Conservation (phyloP, 2,113 vertebrate species). For the Holacanthus passer region DNA sequence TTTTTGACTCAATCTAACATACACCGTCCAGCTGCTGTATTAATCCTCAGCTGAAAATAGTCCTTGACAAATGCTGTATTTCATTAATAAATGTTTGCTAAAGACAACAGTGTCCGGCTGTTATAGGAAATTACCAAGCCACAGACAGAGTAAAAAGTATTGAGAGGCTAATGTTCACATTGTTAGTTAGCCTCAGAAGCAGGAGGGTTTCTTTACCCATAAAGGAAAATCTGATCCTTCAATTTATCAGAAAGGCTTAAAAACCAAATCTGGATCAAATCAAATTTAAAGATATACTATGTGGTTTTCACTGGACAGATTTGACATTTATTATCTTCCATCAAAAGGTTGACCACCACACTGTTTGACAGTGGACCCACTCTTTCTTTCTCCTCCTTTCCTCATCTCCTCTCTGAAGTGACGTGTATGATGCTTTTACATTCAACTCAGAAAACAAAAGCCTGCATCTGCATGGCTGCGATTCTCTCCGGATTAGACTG, state of each 20-base stretch:
- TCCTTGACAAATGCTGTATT: too few relatives aligned
- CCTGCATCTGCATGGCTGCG: neutral
- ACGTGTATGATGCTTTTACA: neutral
- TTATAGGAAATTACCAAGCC: neutral
- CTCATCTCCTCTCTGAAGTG: neutral
- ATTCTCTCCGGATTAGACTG: conserved; percentile 21
- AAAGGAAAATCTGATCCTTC: neutral
- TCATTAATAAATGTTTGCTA: neutral
- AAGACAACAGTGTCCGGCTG: neutral
- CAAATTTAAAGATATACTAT: neutral
- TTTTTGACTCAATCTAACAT: neutral
- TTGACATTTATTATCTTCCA: neutral
- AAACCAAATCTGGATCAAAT: neutral
- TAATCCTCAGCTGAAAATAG: neutral
- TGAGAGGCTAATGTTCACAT: neutral
- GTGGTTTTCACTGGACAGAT: neutral
- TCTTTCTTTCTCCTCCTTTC: neutral
- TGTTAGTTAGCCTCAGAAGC: neutral
- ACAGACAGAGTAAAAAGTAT: neutral
- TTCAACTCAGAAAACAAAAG: conserved; percentile 15
- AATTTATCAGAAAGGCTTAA: neutral
- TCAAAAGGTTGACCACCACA: neutral
- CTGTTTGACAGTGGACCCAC: too few relatives aligned
- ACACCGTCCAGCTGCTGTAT: neutral
- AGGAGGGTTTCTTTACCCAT: neutral